Evolutionary conservation across 1,140 invertebrate species (phyloP).

Genomic region (Zaprionus ghesquierei): DNA sequence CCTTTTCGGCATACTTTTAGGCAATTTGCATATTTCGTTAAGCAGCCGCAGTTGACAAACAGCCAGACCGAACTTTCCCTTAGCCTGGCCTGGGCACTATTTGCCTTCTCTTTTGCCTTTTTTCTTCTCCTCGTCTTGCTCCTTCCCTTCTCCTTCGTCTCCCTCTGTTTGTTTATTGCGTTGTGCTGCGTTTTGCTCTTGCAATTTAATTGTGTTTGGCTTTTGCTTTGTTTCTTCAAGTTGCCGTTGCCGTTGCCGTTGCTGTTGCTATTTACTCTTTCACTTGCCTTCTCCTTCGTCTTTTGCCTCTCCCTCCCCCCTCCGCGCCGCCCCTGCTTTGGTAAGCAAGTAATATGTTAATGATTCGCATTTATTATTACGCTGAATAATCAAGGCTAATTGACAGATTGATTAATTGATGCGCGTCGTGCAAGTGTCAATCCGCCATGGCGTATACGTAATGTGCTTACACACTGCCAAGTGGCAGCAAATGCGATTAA

Average conservation of each 20-base stretch:
- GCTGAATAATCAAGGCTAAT: constrained; percentile 36
- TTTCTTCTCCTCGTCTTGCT: neutral
- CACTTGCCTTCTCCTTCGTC: neutral
- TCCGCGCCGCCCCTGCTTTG: neutral
- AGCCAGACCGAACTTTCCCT: constrained; percentile 1
- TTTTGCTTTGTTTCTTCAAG: neutral
- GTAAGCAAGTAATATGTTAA: constrained; percentile 48
- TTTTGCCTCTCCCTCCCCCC: neutral
- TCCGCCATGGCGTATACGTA: constrained; percentile 10
- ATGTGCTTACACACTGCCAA: neutral
- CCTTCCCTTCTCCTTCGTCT: neutral
- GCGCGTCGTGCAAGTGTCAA: neutral
- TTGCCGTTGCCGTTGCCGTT: neutral
- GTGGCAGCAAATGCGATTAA: neutral
- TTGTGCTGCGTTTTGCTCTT: constrained; percentile 18
- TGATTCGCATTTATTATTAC: constrained; percentile 13
- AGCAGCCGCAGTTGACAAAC: constrained; percentile 47
- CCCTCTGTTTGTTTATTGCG: constrained; percentile 27
- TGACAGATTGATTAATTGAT: constrained; percentile 46
- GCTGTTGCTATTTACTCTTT: neutral
- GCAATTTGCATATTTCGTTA: constrained; percentile 78
- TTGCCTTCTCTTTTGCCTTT: neutral
- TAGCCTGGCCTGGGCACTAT: neutral
- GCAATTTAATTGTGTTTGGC: constrained; percentile 30
- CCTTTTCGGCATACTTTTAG: constrained; percentile 62